Percentiles rank a stretch among this genome's conserved stretches.
Conservation (phyloP, 2,797 vertebrate genomes). For the Sebastes hopkinsi region DNA sequence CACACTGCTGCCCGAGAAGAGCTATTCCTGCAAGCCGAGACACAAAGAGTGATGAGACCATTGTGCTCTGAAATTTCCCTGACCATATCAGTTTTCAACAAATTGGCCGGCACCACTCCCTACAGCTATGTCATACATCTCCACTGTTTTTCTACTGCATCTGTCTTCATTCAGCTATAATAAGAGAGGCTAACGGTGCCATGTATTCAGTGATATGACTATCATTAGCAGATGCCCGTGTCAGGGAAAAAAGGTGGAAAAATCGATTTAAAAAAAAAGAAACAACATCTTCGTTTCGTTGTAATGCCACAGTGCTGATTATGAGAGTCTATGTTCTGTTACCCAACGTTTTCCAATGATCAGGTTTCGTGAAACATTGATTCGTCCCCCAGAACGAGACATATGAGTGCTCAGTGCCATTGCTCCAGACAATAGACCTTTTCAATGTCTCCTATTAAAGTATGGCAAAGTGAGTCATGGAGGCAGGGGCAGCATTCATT, state of each 20-base stretch:
- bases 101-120: constrained; percentile 63
- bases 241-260: constrained; percentile 1
- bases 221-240: constrained; percentile 44
- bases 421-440: constrained; percentile 16
- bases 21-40: constrained; percentile 11
- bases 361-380: constrained; percentile 6
- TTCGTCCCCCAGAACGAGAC: constrained; percentile 1
- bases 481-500: neutral
- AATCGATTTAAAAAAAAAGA: constrained; percentile 33
- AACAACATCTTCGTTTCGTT: neutral
- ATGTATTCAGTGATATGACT: constrained; percentile 47
- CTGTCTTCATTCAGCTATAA: constrained; percentile 68
- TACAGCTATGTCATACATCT: constrained; percentile 62
- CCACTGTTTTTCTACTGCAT: constrained; percentile 46
- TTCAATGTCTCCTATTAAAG: constrained; percentile 24
- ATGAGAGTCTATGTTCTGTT: neutral
- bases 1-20: neutral
- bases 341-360: neutral
- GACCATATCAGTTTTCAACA: constrained; percentile 68
- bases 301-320: neutral
- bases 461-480: constrained; percentile 9
- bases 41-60: constrained; percentile 65
- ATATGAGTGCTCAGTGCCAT: neutral
- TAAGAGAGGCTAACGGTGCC: constrained; percentile 43
- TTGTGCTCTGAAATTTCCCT: constrained; percentile 60